Conservation (phyloP, 1,140 invertebrate genomes). For the Drosophila sturtevanti region DNA sequence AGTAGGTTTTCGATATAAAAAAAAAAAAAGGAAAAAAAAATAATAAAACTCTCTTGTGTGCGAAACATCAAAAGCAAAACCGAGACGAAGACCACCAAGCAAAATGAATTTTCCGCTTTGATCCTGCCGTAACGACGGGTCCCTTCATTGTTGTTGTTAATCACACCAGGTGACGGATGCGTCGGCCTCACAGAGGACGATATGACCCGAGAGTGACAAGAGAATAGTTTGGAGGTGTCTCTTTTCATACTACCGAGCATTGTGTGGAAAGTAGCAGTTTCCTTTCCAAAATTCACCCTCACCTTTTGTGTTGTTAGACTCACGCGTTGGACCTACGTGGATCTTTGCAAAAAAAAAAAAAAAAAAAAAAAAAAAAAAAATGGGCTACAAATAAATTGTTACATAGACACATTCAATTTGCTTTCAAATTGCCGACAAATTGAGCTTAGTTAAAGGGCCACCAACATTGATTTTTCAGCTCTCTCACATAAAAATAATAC, state of each 20-base stretch:
- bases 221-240: constrained; percentile 76
- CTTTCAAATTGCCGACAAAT: constrained; percentile 70
- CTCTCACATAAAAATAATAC: background rate
- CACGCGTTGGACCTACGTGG: constrained; percentile 51
- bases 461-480: constrained; percentile 29
- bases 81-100: constrained; percentile 79
- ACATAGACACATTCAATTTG: constrained; percentile 43
- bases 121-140: constrained; percentile 73
- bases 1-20: constrained; percentile 45
- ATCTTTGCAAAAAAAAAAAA: constrained; percentile 24
- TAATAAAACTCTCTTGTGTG: constrained; percentile 42
- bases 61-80: constrained; percentile 63
- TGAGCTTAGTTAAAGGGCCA: constrained; percentile 45
- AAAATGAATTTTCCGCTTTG: constrained; percentile 82
- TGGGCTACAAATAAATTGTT: constrained; percentile 47
- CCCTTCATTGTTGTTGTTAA: constrained; percentile 63
- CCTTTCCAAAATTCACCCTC: constrained; percentile 23
- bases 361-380: no score
- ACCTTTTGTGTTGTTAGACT: constrained; percentile 51
- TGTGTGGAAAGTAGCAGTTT: constrained; percentile 78
- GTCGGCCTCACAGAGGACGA: constrained; percentile 49
- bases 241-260: constrained; percentile 67
- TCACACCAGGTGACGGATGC: constrained; percentile 79
- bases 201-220: constrained; percentile 59
- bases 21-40: constrained; percentile 27